Evolutionary conservation across 2,797 vertebrate genomes (phyloP).

Genomic region (Poliocrania exsul): DNA sequence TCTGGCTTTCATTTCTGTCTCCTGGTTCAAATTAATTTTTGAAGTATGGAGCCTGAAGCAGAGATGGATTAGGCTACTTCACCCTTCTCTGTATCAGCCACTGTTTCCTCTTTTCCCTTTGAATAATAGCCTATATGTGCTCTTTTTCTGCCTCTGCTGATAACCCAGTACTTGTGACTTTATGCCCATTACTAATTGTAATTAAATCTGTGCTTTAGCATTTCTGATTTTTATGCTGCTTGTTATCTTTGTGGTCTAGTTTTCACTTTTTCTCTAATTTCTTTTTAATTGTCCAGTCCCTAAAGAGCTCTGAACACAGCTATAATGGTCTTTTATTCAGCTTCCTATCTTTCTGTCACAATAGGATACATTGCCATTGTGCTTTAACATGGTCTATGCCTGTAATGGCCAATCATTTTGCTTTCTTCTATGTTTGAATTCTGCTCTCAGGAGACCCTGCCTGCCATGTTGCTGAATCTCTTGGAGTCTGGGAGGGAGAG

Average conservation of each 20-base stretch:
- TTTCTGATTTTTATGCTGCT: conserved; percentile 1
- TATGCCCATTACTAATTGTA: background rate
- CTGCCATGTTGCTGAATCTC: background rate
- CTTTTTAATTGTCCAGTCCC: background rate
- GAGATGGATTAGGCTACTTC: background rate
- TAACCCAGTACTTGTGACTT: background rate
- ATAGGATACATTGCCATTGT: background rate
- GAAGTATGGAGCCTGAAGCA: conserved; percentile 6
- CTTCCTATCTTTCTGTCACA: background rate
- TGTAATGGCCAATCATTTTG: background rate
- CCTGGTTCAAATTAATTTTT: conserved; percentile 21
- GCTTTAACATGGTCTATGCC: background rate
- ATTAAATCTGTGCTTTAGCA: background rate
- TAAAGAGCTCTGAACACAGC: background rate
- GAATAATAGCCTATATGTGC: background rate
- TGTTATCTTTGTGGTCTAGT: background rate
- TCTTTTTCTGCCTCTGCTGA: background rate
- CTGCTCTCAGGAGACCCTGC: background rate
- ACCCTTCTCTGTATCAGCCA: background rate
- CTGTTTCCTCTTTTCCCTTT: background rate
- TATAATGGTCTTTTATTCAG: background rate
- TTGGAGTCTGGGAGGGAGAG: background rate
- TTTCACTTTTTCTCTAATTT: background rate
- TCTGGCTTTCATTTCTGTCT: background rate
- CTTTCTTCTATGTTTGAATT: background rate